These are phyloP conservation scores for Aplocera efformata DNA, from an alignment of 2,888 invertebrate genomes.

Conservation along the genomic window DNA sequence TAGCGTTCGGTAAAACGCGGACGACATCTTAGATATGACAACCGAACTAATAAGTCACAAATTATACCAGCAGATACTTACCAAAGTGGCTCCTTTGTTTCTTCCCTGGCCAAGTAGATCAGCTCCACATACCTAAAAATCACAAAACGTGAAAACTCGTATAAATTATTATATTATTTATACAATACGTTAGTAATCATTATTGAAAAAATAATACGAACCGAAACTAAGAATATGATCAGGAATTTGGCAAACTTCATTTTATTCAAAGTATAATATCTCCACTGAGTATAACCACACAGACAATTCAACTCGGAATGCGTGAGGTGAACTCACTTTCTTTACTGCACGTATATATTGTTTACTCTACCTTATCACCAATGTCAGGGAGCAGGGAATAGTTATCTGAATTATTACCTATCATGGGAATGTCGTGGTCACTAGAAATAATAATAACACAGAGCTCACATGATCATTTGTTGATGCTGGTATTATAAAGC, in stretches of 20 bases:
- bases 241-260: constrained; percentile 3
- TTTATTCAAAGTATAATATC: neutral
- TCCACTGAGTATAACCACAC: neutral
- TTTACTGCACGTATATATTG: constrained; percentile 1
- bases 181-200: too few species aligned
- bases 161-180: too few species aligned
- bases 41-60: neutral
- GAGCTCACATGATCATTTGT: too few species aligned
- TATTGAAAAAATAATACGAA: constrained; percentile 9
- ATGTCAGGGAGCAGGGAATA: neutral
- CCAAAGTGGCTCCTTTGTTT: constrained; percentile 52
- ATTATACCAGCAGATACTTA: constrained; percentile 29
- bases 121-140: constrained; percentile 36
- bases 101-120: constrained; percentile 41
- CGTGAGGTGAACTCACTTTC: constrained; percentile 4
- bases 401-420: constrained; percentile 11
- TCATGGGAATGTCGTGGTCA: neutral
- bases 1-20: too few species aligned
- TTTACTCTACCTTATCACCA: constrained; percentile 17
- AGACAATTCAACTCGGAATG: constrained; percentile 6
- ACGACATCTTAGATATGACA: too few species aligned
- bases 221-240: neutral
- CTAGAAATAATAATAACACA: too few species aligned
- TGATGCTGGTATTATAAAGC: too few species aligned
- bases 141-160: constrained; percentile 23